Evolutionary conservation across 2,797 vertebrate species (phyloP), one percentile per base, ranked within the genome.

Genomic region (Rhodeus uyekii): DNA sequence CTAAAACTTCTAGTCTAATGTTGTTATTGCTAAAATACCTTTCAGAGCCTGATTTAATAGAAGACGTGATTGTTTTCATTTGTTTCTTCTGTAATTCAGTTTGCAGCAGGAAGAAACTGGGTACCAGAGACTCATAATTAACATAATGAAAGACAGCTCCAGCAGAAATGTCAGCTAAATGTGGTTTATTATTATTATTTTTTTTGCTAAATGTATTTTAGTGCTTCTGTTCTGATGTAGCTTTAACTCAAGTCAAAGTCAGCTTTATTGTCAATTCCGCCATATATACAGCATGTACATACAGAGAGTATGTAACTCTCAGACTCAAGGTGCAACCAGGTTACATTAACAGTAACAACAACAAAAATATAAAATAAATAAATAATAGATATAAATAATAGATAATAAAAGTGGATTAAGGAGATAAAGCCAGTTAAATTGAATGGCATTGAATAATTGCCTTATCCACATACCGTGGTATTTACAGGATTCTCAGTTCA

Each of bases 71-170:
- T 34, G 29, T 22, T 55, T 38, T 50, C 3, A 36, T 58, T 60
- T 60, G 68, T 10, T 32, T 55, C 16, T 75, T 50, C 38, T 71
- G 14, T 64, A 73, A 64, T 74, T 81, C 68, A 73, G n/a, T 39
- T 72, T 81, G n/a, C 9, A 73, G 22, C 42, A 39, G 79, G 58
- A 79, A 55, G 77, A 55, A 42, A 64, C 53, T 60, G 32, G 32
- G 29, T 39, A 36, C 38, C 53, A 80, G 14, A 80, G 68, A 46
- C 39, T 61, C 14, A 34, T 71, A 72, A 61, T 71, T 71, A 80
- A 24, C 39, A 46, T 72, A 48, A 72, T 72, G n/a, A 34, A 67
- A 77, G 27, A 12, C 42, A 68, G 27, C 24, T 69, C 24, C 38
- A 58, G 67, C 38, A 72, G 55, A 36, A 58, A 72, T 71, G 13